Evolutionary conservation across 2,113 vertebrate genomes (phyloP).

Genomic region (Eupsittula cactorum): DNA sequence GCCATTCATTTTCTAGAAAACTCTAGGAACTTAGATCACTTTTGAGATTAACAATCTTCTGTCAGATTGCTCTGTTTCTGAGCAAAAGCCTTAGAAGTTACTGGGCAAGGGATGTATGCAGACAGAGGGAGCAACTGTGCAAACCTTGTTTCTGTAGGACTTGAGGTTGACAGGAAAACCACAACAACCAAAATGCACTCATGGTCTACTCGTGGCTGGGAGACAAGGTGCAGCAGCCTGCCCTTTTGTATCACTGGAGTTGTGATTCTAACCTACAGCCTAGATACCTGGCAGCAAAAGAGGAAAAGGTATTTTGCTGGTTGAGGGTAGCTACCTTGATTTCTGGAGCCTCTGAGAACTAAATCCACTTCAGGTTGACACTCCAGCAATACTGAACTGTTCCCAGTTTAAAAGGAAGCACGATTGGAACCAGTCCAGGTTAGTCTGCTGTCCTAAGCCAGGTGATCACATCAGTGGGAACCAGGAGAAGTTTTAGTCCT

Average conservation of each 20-base stretch:
- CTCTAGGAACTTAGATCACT: background rate
- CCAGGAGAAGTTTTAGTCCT: background rate
- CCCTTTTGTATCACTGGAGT: background rate
- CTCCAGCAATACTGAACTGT: background rate
- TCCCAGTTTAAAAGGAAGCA: background rate
- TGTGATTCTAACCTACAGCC: background rate
- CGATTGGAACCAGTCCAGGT: background rate
- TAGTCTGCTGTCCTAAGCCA: background rate
- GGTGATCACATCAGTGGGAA: background rate
- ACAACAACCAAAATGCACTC: background rate
- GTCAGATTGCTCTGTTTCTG: background rate
- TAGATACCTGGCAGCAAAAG: accelerated
- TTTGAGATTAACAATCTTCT: background rate
- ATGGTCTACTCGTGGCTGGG: accelerated
- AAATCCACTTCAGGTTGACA: background rate
- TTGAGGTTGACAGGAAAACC: background rate
- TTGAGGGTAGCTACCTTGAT: background rate
- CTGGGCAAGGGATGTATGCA: background rate
- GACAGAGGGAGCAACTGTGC: background rate
- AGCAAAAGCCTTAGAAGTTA: background rate
- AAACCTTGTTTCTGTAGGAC: background rate
- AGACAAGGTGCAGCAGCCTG: background rate
- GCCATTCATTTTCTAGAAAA: background rate
- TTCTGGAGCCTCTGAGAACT: background rate
- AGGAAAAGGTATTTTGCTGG: background rate